Base-by-base conservation (phyloP, 2,888 invertebrate species). In the Hirtodrosophila trivittata region DNA sequence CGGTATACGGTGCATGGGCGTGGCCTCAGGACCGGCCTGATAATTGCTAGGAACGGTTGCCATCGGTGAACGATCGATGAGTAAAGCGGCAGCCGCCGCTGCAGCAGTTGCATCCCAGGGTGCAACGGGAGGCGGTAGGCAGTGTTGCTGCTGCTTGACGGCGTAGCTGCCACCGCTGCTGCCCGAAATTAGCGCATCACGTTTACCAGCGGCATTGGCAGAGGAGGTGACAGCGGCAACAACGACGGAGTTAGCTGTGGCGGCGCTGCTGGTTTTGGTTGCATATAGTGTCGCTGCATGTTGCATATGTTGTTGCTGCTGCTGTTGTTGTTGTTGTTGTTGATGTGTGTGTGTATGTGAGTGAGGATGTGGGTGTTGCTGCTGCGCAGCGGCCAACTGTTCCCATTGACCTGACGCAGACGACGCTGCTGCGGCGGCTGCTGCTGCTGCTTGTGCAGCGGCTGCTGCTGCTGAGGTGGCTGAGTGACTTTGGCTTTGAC, bases 11-110 rank as follows among this genome's bases (percentile, higher is more conserved):
- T 71, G 83, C 66, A 87, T 81, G 58, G 90, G 86, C 71, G 89
- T 89, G 68, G 89, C 87, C 74, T 91, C 90, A 84, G 91, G 91
- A 66, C 91, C 91, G 66, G 91, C 91, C 89, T 91, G 91, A 88
- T 91, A 90, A 87, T 91, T 91, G 74, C 91, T 90, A 89, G 91
- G 91, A 89, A 91, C 90, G 88, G 91, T 89, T 66, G 91, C 90
- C 90, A 91, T 91, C 67, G 91, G 91, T 72, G 90, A 90, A 52
- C 89, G 89, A 73, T 91, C 89, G 56, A 89, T 85, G 43, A 89
- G 85, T 72, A 89, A 77, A 67, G 82, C 68, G 12, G 80, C 59
- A 30, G 88, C 76, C 7, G 77, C 67, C 60, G 85, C 82, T 57
- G 83, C 82, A 33, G 86, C 74, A 5, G 73, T 76, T 32, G 78